Base-by-base conservation (phyloP, 2,888 invertebrate species). In the Abscondita cerata region DNA sequence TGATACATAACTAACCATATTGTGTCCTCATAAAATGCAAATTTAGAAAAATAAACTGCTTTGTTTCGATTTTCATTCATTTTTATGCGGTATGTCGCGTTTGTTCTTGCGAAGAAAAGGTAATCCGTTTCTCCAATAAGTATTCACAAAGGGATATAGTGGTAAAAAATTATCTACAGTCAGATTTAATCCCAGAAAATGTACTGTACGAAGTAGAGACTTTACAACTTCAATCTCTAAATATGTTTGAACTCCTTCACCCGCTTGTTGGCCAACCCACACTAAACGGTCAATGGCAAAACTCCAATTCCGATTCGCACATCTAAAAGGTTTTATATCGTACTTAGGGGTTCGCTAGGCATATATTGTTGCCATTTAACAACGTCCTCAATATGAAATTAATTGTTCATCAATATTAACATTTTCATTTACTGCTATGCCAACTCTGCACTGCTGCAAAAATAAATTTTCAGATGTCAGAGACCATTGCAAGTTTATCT, bases 261-360 rank as follows among this genome's bases (percentile, higher is more conserved):
- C 51, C 19, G 50, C 3, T 19, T 15, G 20, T 48, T 8, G 3
- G 12, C 48, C 25, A 25, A 44, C 44, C 9, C 52, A 59, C 38
- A 52, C 41, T 31, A 12, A 15, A 3, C 52, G 41, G n/a, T 52
- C 4, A 3, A 20, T 18, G 11, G 59, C 25, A 44, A 44, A 59
- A 25, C 25, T n/a, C 25, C 6, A 6, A 4, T 25, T 25, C 25
- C 2, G 4, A 4, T 25, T 25, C 6, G 6, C 25, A 25, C 2
- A 52, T 2, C 50, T 41, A 52, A 13, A 18, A 58, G 5, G 52
- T 15, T 16, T 59, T 13, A 52, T 59, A 2, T 44, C 44, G 36
- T 52, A 52, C n/a, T 59, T 59, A 15, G 25, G 1, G 52, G 52
- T 34, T 59, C 52, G 4, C 51, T 33, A 9, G 59, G 59, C 19